Evolutionary conservation across 2,113 vertebrate genomes (phyloP).

Genomic region (Bambusicola thoracicus): DNA sequence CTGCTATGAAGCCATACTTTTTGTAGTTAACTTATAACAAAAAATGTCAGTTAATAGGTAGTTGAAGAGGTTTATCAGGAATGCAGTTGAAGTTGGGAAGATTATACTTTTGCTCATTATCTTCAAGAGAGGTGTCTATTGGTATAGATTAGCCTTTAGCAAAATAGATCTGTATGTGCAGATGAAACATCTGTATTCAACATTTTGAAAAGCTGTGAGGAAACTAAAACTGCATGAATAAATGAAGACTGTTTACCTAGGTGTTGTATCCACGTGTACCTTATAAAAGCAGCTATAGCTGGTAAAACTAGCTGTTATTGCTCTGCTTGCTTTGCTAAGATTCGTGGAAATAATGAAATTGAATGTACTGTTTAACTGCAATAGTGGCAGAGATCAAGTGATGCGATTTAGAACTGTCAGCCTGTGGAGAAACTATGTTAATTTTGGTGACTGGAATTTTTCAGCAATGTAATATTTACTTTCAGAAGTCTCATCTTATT

Average conservation of each 20-base stretch:
- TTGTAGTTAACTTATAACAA: fast-evolving
- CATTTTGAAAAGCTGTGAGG: not conserved
- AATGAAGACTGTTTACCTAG: not conserved
- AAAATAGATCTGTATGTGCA: not conserved
- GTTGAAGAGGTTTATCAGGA: not conserved
- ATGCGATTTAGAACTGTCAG: too few species aligned
- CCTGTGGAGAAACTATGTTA: too few species aligned
- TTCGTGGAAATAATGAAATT: not conserved
- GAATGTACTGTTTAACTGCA: not conserved
- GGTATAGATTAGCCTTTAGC: not conserved
- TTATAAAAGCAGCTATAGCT: not conserved
- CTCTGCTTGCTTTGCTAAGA: not conserved
- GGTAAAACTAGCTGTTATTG: not conserved
- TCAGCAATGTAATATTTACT: too few species aligned
- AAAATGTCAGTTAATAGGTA: not conserved
- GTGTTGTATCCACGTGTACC: not conserved
- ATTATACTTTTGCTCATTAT: not conserved
- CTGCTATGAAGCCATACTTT: not conserved
- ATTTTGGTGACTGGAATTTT: too few species aligned
- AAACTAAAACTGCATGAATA: not conserved
- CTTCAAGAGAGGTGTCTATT: not conserved
- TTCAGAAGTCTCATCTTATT: too few species aligned
- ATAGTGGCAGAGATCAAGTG: not conserved
- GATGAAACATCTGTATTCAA: not conserved
- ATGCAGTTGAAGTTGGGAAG: not conserved